Percentiles rank a stretch among this genome's conserved stretches.
Evolutionary conservation across 2,797 vertebrate genomes (phyloP).

Genomic region (Echeneis naucrates): DNA sequence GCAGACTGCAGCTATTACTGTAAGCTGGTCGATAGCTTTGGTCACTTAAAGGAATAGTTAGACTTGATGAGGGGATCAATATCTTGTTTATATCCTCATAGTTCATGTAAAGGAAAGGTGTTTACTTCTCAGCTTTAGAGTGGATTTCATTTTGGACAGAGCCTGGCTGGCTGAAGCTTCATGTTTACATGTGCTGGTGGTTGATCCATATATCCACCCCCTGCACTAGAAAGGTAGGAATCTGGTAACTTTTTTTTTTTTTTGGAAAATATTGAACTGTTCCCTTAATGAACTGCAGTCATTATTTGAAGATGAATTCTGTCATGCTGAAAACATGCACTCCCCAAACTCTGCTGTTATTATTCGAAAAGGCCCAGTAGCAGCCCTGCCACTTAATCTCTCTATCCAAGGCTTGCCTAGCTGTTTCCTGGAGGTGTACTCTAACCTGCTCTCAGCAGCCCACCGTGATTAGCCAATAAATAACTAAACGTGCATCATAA

Average conservation of each 20-base stretch:
- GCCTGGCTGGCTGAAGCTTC: neutral
- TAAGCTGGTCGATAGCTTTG: neutral
- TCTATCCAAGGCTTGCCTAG: constrained; percentile 26
- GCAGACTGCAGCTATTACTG: constrained; percentile 18
- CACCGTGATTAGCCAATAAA: constrained; percentile 74
- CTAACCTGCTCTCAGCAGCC: constrained; percentile 54
- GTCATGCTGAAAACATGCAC: constrained; percentile 4
- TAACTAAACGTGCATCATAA: constrained; percentile 70
- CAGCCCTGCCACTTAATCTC: constrained; percentile 16
- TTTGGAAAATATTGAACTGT: neutral
- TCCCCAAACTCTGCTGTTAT: constrained; percentile 13
- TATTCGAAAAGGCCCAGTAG: constrained; percentile 14
- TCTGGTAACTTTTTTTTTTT: no score
- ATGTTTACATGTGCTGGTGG: neutral
- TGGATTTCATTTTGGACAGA: constrained; percentile 6
- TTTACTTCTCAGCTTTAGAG: constrained; percentile 5
- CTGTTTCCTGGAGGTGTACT: constrained; percentile 45
- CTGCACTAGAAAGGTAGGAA: no score
- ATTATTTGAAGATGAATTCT: constrained; percentile 19
- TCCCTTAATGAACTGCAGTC: neutral
- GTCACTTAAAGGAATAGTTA: constrained; percentile 10
- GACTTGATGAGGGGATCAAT: neutral
- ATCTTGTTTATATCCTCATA: neutral
- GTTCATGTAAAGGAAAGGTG: neutral
- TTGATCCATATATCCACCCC: neutral